phyloP scores from a whole-genome alignment of 2,888 invertebrate genomes.

The Rhabditoides inermis region DNA sequence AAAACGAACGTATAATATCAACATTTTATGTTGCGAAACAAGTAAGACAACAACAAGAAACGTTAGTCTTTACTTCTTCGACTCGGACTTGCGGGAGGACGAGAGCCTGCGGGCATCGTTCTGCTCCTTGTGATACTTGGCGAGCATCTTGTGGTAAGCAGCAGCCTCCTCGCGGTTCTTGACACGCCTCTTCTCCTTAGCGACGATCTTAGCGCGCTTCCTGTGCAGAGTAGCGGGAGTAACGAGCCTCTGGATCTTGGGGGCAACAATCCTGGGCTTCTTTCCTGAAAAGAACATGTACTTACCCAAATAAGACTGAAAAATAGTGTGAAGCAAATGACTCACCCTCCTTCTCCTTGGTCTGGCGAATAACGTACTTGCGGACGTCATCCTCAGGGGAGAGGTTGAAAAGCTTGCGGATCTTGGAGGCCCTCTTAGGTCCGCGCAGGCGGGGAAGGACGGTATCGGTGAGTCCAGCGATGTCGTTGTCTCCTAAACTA shows the following conservation, averaged over 20 bases:
- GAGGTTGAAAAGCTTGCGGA: conserved; percentile 90
- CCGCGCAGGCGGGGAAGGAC: conserved; percentile 88
- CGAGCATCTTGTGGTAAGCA: conserved; percentile 81
- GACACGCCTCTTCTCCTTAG: conserved; percentile 78
- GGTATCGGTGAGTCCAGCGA: conserved; percentile 86
- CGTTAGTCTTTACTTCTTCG: too few relatives aligned
- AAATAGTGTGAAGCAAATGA: conserved; percentile 6
- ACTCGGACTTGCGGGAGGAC: conserved; percentile 33
- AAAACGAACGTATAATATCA: too few relatives aligned
- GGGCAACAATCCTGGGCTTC: conserved; percentile 72
- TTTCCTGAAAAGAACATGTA: conserved; percentile 52
- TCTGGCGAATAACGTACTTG: conserved; percentile 88
- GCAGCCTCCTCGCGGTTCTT: conserved; percentile 78
- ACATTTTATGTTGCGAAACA: too few relatives aligned
- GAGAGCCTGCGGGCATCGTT: conserved; percentile 51
- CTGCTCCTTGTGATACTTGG: conserved; percentile 73
- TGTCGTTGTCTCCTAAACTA: conserved; percentile 67
- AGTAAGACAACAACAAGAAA: too few relatives aligned
- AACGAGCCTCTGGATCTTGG: conserved; percentile 87
- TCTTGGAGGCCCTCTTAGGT: conserved; percentile 92
- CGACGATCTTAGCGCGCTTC: conserved; percentile 76
- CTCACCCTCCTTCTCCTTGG: conserved; percentile 65
- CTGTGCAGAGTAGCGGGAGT: conserved; percentile 75
- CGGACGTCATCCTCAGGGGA: conserved; percentile 93
- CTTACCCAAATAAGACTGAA: neutral